Base-by-base conservation (phyloP, 2,888 invertebrate genomes). In the Emesis russula region DNA sequence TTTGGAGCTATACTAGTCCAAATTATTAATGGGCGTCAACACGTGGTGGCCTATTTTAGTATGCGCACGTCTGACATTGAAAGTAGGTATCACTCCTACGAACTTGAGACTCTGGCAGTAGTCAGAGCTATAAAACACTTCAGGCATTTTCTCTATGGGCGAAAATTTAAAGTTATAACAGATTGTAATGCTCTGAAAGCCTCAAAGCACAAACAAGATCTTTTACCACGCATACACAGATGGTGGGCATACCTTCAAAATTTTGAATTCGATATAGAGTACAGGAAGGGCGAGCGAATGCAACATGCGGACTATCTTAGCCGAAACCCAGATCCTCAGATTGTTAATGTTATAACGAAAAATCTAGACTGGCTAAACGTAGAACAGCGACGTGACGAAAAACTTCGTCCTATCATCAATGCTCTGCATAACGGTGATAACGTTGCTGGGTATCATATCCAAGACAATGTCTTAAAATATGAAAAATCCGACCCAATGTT, bases 161-260 rank as follows among this genome's bases (percentile, higher is more conserved):
- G 87, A 11, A 73, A 78, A 25, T 93, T 94, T 58, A 87, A 79
- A 63, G 75, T 93, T 6, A 74, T 93, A 13, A 92, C 94, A 4
- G 89, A 96, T 48, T 96, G 95, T 68, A 95, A 95, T 38, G 92
- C 94, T 0, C 70, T 95, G 0, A 95, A 94, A 79, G 93, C 95
- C 0, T 95, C 95, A 0, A 87, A 91, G 41, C 89, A 92, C 25
- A 95, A 95, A 83, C 73, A 90, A 82, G 95, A 95, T 13, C 63
- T 96, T 15, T 44, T 44, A 44, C 13, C 13, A 13, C 13, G 44
- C 44, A 44, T 13, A 44, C 44, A 44, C 44, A 44, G 44, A 44
- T 13, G 44, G 44, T 44, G 13, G 44, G 44, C 13, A 44, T 44
- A 44, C 13, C 13, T 44, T 13, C 44, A 44, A 44, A 44, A 44